phyloP scores from a whole-genome alignment of 2,888 invertebrate genomes.

The Crepidodera aurea region DNA sequence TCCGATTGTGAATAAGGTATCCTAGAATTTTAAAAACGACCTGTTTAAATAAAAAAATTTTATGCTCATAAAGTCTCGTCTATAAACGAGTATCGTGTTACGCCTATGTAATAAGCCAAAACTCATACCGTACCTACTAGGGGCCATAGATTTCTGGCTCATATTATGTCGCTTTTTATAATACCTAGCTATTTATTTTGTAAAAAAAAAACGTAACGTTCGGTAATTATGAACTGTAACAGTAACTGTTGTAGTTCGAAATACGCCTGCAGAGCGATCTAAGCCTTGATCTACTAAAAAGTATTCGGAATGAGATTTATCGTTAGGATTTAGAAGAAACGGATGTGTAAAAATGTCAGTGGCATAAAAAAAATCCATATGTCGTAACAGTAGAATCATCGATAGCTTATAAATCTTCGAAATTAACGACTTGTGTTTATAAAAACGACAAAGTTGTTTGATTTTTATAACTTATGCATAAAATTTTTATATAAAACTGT shows the following conservation, averaged over 20 bases:
- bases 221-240: slow-evolving; percentile 27
- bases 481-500: no score
- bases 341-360: slow-evolving; percentile 18
- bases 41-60: no score
- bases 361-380: slow-evolving; percentile 1
- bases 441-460: background rate
- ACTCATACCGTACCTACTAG: background rate
- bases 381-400: background rate
- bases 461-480: background rate
- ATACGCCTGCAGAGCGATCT: slow-evolving; percentile 13
- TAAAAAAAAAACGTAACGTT: slow-evolving; percentile 12
- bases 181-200: slow-evolving; percentile 12
- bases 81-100: background rate
- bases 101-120: slow-evolving; percentile 2
- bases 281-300: slow-evolving; percentile 27
- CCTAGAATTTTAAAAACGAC: no score
- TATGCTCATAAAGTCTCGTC: background rate
- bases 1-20: no score
- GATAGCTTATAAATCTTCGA: background rate
- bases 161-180: slow-evolving; percentile 19
- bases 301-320: slow-evolving; percentile 15
- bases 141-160: slow-evolving; percentile 7
- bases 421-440: slow-evolving; percentile 2
- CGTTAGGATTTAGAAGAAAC: slow-evolving; percentile 4
- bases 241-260: no score